Percentiles rank a stretch among this genome's conserved stretches.
Evolutionary conservation across 2,797 vertebrate genomes (phyloP).

Genomic region (Potorous gilbertii): DNA sequence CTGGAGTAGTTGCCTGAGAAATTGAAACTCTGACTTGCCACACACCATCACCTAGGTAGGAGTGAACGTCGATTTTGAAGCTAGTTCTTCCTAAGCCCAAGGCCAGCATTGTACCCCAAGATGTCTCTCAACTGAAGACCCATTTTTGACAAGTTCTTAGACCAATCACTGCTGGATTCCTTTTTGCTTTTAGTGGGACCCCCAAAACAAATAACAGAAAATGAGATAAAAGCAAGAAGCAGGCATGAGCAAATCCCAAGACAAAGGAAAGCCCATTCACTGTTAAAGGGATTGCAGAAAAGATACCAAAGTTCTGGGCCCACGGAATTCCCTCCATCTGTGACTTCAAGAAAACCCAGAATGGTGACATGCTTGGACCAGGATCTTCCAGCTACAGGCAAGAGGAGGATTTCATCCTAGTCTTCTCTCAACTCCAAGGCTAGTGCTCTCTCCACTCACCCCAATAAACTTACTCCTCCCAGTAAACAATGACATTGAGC

Average conservation of each 20-base stretch:
- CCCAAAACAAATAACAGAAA: background rate
- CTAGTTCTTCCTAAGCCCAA: background rate
- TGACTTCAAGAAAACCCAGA: background rate
- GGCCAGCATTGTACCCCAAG: background rate
- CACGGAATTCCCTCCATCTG: background rate
- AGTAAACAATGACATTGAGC: background rate
- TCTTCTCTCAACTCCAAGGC: background rate
- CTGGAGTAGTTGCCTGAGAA: background rate
- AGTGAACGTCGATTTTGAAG: too few species aligned
- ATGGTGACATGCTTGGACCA: background rate
- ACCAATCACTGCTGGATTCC: background rate
- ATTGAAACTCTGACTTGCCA: background rate
- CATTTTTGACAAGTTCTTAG: background rate
- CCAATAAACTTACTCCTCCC: background rate
- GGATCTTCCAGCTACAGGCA: background rate
- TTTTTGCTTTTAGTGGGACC: background rate
- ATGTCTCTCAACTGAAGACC: background rate
- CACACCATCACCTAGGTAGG: background rate
- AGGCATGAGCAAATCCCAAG: background rate
- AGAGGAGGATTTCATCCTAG: background rate
- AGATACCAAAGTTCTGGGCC: background rate
- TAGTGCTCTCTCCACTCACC: background rate
- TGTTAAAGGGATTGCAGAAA: background rate
- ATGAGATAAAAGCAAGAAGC: background rate
- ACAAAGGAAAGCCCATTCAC: background rate